These are phyloP conservation scores for Temnothorax curvispinosus DNA, from an alignment of 1,140 invertebrate genomes.

Conservation along the genomic window DNA sequence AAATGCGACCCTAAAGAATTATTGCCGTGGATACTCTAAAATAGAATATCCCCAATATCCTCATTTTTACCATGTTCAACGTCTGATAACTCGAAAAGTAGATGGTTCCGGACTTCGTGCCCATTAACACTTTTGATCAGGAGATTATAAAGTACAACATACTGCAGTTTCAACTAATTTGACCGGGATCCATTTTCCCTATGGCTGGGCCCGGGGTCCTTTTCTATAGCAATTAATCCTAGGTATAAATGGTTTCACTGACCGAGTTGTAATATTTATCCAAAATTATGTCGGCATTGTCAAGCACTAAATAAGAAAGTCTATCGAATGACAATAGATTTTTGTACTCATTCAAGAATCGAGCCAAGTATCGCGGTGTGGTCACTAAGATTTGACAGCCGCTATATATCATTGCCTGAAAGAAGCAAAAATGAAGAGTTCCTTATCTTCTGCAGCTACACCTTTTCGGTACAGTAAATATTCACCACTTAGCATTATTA, in stretches of 20 bases:
- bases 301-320: conserved; percentile 80
- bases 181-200: too few relatives aligned
- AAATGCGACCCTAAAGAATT: too few relatives aligned
- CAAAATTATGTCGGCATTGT: conserved; percentile 81
- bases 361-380: conserved; percentile 79
- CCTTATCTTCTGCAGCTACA: neutral
- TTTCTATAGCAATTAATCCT: conserved; percentile 23
- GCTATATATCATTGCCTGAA: conserved; percentile 78
- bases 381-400: conserved; percentile 84
- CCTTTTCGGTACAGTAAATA: neutral
- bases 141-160: too few relatives aligned
- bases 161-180: too few relatives aligned
- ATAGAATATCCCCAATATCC: too few relatives aligned
- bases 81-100: too few relatives aligned
- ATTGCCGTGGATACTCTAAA: too few relatives aligned
- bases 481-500: neutral
- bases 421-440: conserved; percentile 40
- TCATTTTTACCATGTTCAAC: too few relatives aligned
- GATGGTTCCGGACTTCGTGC: too few relatives aligned
- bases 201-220: too few relatives aligned
- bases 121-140: too few relatives aligned
- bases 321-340: conserved; percentile 76
- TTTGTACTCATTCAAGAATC: conserved; percentile 74
- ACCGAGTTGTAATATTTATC: conserved; percentile 79
- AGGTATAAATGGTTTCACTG: conserved; percentile 35